Percentiles rank a stretch among this genome's conserved stretches.
Conservation (phyloP, 2,888 invertebrate genomes). For the Yponomeuta plumbellus region DNA sequence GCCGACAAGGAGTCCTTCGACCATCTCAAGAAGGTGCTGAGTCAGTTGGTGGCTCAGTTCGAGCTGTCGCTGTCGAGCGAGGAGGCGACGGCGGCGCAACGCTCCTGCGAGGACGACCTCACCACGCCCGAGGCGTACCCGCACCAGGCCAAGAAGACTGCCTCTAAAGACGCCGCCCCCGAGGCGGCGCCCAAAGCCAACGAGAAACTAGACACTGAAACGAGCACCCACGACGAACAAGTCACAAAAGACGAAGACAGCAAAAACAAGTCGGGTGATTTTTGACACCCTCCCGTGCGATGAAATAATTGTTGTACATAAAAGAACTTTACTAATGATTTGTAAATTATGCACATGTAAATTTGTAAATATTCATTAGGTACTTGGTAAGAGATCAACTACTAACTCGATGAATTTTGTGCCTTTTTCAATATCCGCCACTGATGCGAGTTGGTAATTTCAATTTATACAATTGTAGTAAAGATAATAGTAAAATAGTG, state of each 20-base stretch:
- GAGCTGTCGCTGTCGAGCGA: constrained; percentile 50
- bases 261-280: constrained; percentile 10
- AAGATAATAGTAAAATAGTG: background rate
- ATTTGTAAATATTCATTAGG: constrained; percentile 13
- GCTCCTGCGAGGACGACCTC: constrained; percentile 27
- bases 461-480: background rate
- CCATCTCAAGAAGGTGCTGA: constrained; percentile 63
- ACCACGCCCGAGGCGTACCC: constrained; percentile 25
- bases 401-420: constrained; percentile 1
- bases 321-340: background rate
- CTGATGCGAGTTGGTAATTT: background rate
- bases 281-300: constrained; percentile 10
- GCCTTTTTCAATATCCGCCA: background rate
- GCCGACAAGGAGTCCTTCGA: constrained; percentile 56
- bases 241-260: constrained; percentile 2
- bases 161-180: constrained; percentile 14
- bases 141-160: constrained; percentile 22
- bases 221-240: background rate
- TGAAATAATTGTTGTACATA: constrained; percentile 9
- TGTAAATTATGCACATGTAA: constrained; percentile 7
- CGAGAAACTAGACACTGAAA: background rate
- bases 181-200: constrained; percentile 10
- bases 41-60: constrained; percentile 57
- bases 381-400: background rate
- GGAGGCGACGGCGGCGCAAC: constrained; percentile 27